Evolutionary conservation across 2,888 invertebrate genomes (phyloP).

Genomic region (Leptinotarsa juncta): DNA sequence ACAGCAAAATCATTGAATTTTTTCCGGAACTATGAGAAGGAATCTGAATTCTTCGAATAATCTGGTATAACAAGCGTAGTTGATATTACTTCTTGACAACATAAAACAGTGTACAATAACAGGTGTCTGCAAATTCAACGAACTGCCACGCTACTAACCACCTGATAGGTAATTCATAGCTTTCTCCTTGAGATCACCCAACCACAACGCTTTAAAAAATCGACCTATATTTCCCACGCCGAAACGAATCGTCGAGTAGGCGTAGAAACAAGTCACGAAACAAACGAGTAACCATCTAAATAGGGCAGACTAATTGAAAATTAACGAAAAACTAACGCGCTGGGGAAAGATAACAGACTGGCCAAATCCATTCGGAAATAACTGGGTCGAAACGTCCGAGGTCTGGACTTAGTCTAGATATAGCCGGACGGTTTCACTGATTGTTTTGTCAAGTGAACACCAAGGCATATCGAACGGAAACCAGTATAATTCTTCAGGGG

Average conservation of each 20-base stretch:
- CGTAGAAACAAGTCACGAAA: slow-evolving; percentile 16
- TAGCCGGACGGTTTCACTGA: slow-evolving; percentile 9
- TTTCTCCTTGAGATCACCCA: slow-evolving; percentile 11
- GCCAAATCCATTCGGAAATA: slow-evolving; percentile 1
- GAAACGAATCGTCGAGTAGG: slow-evolving; percentile 14
- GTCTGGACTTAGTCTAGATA: slow-evolving; percentile 14
- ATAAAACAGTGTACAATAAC: neutral
- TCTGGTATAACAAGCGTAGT: too few species aligned
- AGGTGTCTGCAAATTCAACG: neutral
- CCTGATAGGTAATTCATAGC: slow-evolving; percentile 3
- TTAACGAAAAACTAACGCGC: neutral
- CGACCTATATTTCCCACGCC: slow-evolving; percentile 16
- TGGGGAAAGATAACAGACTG: neutral
- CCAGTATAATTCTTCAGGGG: neutral
- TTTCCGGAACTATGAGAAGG: too few species aligned
- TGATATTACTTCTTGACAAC: neutral
- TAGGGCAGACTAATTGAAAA: neutral
- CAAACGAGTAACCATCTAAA: slow-evolving; percentile 1
- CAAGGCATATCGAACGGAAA: neutral
- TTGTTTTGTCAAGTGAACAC: neutral
- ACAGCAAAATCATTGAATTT: too few species aligned
- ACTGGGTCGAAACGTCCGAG: slow-evolving; percentile 3
- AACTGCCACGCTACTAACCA: neutral
- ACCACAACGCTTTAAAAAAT: neutral
- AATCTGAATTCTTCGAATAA: too few species aligned